Base-by-base conservation (phyloP, 1,140 invertebrate genomes). In the Neotoxoptera formosana region DNA sequence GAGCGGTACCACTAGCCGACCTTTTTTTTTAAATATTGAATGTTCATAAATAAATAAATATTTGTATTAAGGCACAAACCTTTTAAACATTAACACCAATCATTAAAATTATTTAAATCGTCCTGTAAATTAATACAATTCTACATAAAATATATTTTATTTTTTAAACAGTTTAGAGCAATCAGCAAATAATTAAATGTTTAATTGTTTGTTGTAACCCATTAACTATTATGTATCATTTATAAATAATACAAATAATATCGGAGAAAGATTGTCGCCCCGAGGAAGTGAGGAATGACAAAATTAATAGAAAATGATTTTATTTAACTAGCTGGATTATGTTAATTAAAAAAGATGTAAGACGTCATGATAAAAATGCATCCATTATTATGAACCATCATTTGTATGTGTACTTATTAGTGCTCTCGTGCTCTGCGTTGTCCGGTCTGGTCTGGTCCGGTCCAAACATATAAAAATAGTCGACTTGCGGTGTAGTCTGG, bases 11-110 rank as follows among this genome's bases (percentile, higher is more conserved):
- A 41, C 41, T 41, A 2, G 41, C 41, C 41, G 4, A 41, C 41
- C 41, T 41, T 41, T 41, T 41, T 41, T 86, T 86, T 86, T 47
- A 45, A 45, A 86, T 45, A 86, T 45, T 47, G 45, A 86, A 86
- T 86, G 83, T 45, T 45, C n/a, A n/a, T n/a, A n/a, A 86, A 45
- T 86, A 86, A 8, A 41, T 41, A 41, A 41, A 41, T 41, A 41
- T 86, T 86, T 86, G 36, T 41, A 86, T 86, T 86, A 45, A 7
- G 45, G 41, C 21, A 7, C 30, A 86, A 86, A 7, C 41, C 36
- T 45, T 86, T 86, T 86, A 86, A 86, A 86, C n/a, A n/a, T n/a
- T 86, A 20, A 45, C 83, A 86, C 36, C 83, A 86, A 45, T 86
- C 30, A 45, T 86, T 45, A 23, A 86, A 86, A 30, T 86, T 86